Base-by-base conservation (phyloP, 2,797 vertebrate species). In the Chaenodraco wilsoni region DNA sequence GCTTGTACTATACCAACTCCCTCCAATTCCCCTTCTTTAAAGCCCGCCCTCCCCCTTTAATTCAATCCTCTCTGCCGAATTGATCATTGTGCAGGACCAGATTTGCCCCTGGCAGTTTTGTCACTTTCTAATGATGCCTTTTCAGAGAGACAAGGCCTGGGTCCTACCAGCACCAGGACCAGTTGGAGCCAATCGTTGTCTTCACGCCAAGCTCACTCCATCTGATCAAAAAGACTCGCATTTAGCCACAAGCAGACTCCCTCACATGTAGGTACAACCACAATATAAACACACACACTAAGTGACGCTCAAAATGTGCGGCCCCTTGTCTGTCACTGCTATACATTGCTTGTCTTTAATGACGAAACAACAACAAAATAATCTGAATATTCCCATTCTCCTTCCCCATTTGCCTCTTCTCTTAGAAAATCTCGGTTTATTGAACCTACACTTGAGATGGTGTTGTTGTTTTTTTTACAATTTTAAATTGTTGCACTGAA, bases 81-180 rank as follows among this genome's bases (percentile, higher is more conserved):
- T 93, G 93, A 95, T 95, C 92, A 94, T 95, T 95, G 94, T 94
- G 89, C 87, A 1, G 65, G 70, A 91, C 88, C 91, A 92, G 81
- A 91, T 91, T 93, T 86, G 93, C 95, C 95, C 90, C 93, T 69
- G 95, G 94, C 94, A 89, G 79, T 95, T 96, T 95, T 95, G 91
- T 93, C 95, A 93, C 95, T 90, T 94, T 89, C 91, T 93, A 95
- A 87, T 93, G 87, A 93, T 83, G 91, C 88, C 87, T 94, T 92
- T 82, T 91, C 89, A 87, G 86, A 86, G 88, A 88, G 81, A 78
- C 87, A 68, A 78, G 89, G 84, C 89, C 72, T 77, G 9, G 61
- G 82, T 91, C 81, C 81, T 71, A 83, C 68, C 83, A 87, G 84
- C 85, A 82, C 69, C 17, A 21, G 70, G 83, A 84, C 77, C 92